These are phyloP conservation scores for Vesta saturnalis DNA, from an alignment of 2,888 invertebrate species.

Conservation along the genomic window DNA sequence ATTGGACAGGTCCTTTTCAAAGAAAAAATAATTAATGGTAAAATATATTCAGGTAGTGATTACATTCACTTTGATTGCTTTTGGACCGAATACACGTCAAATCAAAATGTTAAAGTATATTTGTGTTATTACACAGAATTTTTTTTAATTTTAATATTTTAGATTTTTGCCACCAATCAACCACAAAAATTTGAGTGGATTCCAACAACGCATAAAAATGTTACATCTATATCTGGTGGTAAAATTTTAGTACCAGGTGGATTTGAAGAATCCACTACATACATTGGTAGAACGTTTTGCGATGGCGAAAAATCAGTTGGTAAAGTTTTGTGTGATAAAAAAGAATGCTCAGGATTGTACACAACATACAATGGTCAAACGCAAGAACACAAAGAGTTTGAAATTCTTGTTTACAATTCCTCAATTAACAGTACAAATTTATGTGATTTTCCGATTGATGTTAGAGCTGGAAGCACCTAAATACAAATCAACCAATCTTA, in stretches of 20 bases:
- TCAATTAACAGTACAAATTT: background rate
- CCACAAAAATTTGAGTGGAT: slow-evolving; percentile 12
- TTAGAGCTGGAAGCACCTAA: background rate
- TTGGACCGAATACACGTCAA: background rate
- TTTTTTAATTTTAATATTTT: background rate
- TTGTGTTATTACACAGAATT: background rate
- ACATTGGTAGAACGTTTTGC: background rate
- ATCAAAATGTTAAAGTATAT: slow-evolving; percentile 15
- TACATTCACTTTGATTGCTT: slow-evolving; percentile 16
- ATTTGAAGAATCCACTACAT: background rate
- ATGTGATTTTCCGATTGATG: background rate
- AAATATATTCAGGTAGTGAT: slow-evolving; percentile 3
- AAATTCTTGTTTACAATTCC: background rate
- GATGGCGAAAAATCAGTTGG: background rate
- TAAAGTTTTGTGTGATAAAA: background rate
- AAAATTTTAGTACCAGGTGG: background rate
- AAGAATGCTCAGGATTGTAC: slow-evolving; percentile 1
- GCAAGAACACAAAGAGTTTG: background rate
- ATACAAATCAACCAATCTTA: background rate
- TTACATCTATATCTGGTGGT: background rate
- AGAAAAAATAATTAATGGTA: slow-evolving; percentile 13
- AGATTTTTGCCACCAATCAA: slow-evolving; percentile 8
- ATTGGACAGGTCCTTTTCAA: slow-evolving; percentile 20
- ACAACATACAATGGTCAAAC: background rate
- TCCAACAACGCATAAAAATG: background rate